Evolutionary conservation across 1,140 invertebrate genomes (phyloP), one percentile per base, ranked within the genome.

Genomic region (Orchestia grillus): DNA sequence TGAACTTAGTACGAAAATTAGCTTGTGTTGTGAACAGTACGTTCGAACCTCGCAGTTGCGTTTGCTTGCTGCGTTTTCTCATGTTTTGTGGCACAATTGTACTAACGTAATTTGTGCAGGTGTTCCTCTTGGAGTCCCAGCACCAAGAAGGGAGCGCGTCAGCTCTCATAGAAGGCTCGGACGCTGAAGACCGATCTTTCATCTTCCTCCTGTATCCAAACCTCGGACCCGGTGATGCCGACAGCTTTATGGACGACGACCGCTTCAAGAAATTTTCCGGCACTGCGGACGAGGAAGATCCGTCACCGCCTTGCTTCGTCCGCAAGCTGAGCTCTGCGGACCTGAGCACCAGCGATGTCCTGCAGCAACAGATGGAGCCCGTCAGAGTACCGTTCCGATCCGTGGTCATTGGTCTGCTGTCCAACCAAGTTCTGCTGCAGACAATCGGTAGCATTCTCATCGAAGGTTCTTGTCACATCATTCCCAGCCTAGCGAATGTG

Each of bases 351-450:
- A 90, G 87, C 45, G 87, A 96, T 41, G 3, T 57, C 87, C 90
- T 62, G 43, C 57, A 94, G 62, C 42, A 47, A 88, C 94, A 87
- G 96, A 94, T 62, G 96, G 45, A 47, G 4, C 96, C 96, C 42
- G 90, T 98, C 53, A 98, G 98, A 96, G 98, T 99, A 77, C 98
- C 99, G 44, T 98, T 99, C 96, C 98, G 98, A 97, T 98, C 98
- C 96, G 97, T 99, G 47, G 98, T 99, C 0, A 98, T 99, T 3
- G 99, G 99, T 23, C 98, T 99, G 57, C 97, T 99, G 94, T 98
- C 99, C 41, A 99, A 99, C 97, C 99, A 99, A 97, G 98, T 99
- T 98, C 97, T 99, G 91, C 98, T 99, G 44, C 99, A 99, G 97
- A 99, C 99, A 96, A 98, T 99, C 94, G 99, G 99, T 11, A 98